These are phyloP conservation scores for Tympanoctomys barrerae DNA, from an alignment of 2,797 vertebrate genomes.

Conservation along the genomic window DNA sequence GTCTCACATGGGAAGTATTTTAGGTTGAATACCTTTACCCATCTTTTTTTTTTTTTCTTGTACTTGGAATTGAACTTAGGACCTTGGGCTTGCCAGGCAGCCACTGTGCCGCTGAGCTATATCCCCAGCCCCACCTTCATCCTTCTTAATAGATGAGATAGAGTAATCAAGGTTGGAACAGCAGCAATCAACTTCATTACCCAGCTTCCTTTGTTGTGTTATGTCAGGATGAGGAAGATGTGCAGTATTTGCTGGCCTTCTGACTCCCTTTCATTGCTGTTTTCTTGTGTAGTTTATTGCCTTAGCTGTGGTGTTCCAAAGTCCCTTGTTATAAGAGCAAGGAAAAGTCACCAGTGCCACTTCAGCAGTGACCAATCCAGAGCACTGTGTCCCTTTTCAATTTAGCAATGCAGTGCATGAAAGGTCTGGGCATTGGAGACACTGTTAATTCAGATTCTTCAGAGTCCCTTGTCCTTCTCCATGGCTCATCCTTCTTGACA, in stretches of 20 bases:
- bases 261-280: neutral
- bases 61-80: too few species aligned
- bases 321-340: neutral
- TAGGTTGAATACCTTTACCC: neutral
- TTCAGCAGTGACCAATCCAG: neutral
- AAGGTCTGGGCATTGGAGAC: constrained; percentile 34
- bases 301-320: neutral
- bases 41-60: neutral
- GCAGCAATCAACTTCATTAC: neutral
- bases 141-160: neutral
- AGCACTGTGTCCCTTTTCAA: neutral
- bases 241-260: neutral
- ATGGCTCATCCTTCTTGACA: constrained; percentile 24
- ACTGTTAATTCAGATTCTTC: constrained; percentile 7
- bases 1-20: neutral
- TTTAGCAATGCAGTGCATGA: neutral
- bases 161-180: neutral
- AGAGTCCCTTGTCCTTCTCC: neutral
- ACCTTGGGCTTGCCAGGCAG: too few species aligned
- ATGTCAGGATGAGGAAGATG: neutral
- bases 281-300: constrained; percentile 13
- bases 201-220: neutral
- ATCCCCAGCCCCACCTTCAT: neutral
- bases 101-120: too few species aligned
- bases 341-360: constrained; percentile 21